phyloP scores from a whole-genome alignment of 1,140 invertebrate species.

The Drosophila dunni region DNA sequence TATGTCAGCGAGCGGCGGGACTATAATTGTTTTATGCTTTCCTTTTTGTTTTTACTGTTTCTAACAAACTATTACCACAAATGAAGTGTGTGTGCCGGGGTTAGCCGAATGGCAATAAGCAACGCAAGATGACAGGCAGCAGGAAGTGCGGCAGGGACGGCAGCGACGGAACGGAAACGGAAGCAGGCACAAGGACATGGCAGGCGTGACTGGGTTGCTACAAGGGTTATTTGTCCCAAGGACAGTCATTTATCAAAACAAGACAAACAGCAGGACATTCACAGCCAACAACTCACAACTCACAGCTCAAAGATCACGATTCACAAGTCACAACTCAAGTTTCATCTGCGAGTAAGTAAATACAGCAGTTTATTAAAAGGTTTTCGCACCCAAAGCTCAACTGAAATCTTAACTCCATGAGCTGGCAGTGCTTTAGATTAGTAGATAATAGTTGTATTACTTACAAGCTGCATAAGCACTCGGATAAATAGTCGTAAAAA shows the following conservation, averaged over 20 bases:
- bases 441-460: slow-evolving; percentile 1
- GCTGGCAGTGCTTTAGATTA: not conserved
- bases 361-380: not conserved
- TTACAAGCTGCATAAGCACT: not conserved
- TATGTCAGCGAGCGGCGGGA: slow-evolving; percentile 71
- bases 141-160: not conserved
- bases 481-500: too few relatives aligned
- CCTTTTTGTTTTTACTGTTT: slow-evolving; percentile 67
- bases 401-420: not conserved
- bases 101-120: slow-evolving; percentile 31
- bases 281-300: slow-evolving; percentile 4
- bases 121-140: slow-evolving; percentile 1
- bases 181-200: not conserved
- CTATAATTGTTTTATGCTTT: slow-evolving; percentile 79
- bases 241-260: slow-evolving; percentile 18
- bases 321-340: slow-evolving; percentile 6
- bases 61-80: slow-evolving; percentile 68
- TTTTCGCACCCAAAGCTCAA: not conserved
- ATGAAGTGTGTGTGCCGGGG: slow-evolving; percentile 68
- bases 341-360: slow-evolving; percentile 4
- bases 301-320: slow-evolving; percentile 1
- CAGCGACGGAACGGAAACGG: not conserved
- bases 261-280: slow-evolving; percentile 14
- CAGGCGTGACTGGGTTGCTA: slow-evolving; percentile 17
- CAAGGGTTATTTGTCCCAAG: slow-evolving; percentile 28